Conservation (phyloP, 1,140 invertebrate species). For the Drosophila prosaltans region DNA sequence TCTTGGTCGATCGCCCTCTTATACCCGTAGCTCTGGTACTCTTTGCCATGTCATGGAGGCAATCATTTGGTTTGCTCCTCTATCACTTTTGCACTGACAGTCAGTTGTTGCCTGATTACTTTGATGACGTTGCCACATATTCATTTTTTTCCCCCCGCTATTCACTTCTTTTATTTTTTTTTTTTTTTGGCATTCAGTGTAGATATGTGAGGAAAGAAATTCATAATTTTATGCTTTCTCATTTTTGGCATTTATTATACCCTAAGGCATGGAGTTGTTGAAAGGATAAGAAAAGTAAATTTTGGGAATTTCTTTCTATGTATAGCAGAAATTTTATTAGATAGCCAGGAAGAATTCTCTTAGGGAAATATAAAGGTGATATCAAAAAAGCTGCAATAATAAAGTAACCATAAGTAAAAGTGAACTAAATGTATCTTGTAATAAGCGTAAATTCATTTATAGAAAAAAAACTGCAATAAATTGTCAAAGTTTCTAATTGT, state of each 20-base stretch:
- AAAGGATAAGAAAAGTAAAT: slow-evolving; percentile 7
- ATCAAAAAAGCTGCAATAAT: too few species aligned
- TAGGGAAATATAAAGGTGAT: too few species aligned
- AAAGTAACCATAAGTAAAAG: too few species aligned
- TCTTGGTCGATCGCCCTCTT: slow-evolving; percentile 36
- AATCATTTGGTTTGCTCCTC: slow-evolving; percentile 67
- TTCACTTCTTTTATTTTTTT: not conserved
- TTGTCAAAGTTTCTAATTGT: too few species aligned
- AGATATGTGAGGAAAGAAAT: slow-evolving; percentile 24
- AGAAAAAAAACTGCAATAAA: too few species aligned
- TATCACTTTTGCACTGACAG: slow-evolving; percentile 61
- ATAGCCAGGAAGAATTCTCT: too few species aligned
- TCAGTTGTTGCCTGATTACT: slow-evolving; percentile 72
- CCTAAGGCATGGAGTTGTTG: not conserved
- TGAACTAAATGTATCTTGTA: too few species aligned
- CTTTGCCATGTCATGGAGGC: slow-evolving; percentile 74
- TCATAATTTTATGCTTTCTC: slow-evolving; percentile 67
- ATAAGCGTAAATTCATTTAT: too few species aligned
- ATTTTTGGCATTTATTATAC: slow-evolving; percentile 34
- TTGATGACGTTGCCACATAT: slow-evolving; percentile 81
- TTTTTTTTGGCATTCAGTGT: slow-evolving; percentile 1
- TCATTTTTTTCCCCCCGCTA: slow-evolving; percentile 41
- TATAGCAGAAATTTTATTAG: too few species aligned
- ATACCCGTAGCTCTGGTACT: not conserved
- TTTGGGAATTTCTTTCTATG: not conserved